phyloP scores from a whole-genome alignment of 2,797 vertebrate genomes.

The Scarus forsteni region DNA sequence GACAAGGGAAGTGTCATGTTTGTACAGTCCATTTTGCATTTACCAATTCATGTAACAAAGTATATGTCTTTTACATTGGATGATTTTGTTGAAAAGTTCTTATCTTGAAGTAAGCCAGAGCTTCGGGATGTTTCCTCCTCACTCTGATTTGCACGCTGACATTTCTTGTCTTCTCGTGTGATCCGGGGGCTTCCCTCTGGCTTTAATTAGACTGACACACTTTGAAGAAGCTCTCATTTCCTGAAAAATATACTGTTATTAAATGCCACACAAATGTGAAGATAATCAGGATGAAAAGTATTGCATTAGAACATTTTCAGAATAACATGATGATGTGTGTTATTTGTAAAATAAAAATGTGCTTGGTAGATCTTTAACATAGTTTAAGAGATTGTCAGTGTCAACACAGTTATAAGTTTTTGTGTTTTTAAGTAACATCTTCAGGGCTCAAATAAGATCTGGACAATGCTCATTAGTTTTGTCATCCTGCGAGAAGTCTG shows the following conservation, averaged over 20 bases:
- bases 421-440: background rate
- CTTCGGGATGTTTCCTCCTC: background rate
- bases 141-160: slow-evolving; percentile 19
- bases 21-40: too few species aligned
- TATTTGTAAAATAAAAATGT: background rate
- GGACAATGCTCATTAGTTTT: background rate
- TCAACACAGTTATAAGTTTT: too few species aligned
- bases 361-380: too few species aligned
- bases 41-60: too few species aligned
- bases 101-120: background rate
- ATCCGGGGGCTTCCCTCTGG: background rate
- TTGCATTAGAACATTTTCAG: background rate
- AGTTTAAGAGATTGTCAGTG: too few species aligned
- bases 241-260: background rate
- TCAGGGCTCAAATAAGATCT: background rate
- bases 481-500: background rate
- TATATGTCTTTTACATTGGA: background rate
- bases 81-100: background rate
- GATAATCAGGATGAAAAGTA: background rate
- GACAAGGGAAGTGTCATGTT: too few species aligned
- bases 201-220: slow-evolving; percentile 4
- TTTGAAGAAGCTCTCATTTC: background rate
- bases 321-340: background rate
- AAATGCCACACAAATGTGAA: slow-evolving; percentile 34
- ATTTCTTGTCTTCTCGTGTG: slow-evolving; percentile 17